phyloP scores from a whole-genome alignment of 2,888 invertebrate genomes.

The Cryptocephalus moraei region DNA sequence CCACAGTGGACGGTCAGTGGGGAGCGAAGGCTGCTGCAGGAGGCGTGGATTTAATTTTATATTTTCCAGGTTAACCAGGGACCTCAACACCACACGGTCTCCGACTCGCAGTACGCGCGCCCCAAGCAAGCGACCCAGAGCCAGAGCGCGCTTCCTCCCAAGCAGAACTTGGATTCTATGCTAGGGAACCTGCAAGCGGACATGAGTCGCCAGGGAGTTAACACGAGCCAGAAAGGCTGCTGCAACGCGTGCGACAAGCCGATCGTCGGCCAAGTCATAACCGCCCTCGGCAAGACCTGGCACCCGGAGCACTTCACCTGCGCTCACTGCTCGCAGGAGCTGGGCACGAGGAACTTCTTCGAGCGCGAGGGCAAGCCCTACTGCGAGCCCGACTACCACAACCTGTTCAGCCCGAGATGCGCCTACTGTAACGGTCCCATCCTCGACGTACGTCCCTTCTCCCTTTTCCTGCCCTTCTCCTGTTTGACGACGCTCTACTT shows the following conservation, averaged over 20 bases:
- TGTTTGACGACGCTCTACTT: neutral
- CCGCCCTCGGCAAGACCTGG: constrained; percentile 96
- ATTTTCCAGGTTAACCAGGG: constrained; percentile 50
- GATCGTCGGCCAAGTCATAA: constrained; percentile 96
- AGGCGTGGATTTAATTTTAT: constrained; percentile 1
- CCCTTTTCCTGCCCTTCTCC: neutral
- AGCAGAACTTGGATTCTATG: constrained; percentile 59
- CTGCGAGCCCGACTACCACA: constrained; percentile 98
- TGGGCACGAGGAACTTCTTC: constrained; percentile 97
- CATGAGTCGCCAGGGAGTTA: constrained; percentile 98
- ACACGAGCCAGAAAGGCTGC: constrained; percentile 97
- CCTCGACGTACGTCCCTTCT: constrained; percentile 64
- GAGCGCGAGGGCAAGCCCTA: constrained; percentile 94
- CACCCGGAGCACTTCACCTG: constrained; percentile 99
- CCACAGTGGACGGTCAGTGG: constrained; percentile 13
- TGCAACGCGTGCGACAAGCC: constrained; percentile 98
- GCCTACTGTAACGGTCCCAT: constrained; percentile 98
- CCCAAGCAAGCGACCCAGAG: constrained; percentile 42
- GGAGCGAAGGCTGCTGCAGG: neutral
- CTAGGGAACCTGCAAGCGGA: constrained; percentile 90
- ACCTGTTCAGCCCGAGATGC: constrained; percentile 95
- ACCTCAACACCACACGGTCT: constrained; percentile 55
- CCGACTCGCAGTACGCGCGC: constrained; percentile 61
- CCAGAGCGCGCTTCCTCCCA: constrained; percentile 32
- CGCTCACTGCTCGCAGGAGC: constrained; percentile 91